Evolutionary conservation across 1,140 invertebrate species (phyloP).

Genomic region (Eubasilissa regina): DNA sequence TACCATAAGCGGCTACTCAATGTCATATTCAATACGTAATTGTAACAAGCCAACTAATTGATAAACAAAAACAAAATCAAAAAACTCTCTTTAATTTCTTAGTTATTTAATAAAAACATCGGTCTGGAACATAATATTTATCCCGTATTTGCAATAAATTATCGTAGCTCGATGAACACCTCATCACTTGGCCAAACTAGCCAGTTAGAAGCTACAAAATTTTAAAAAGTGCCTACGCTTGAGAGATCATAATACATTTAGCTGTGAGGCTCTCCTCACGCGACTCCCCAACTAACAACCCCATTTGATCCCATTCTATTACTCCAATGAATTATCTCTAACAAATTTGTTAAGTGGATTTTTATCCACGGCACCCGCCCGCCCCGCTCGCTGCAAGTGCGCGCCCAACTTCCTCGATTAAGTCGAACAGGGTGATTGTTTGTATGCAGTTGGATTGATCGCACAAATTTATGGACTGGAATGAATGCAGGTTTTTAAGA

Average conservation of each 20-base stretch:
- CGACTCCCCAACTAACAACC: conserved; percentile 13
- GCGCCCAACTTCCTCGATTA: conserved; percentile 51
- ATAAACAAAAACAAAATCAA: too few relatives aligned
- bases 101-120: too few relatives aligned
- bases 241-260: neutral
- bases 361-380: conserved; percentile 55
- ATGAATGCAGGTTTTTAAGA: conserved; percentile 51
- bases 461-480: conserved; percentile 40
- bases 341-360: conserved; percentile 61
- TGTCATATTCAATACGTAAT: too few relatives aligned
- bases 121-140: too few relatives aligned
- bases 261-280: neutral
- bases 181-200: too few relatives aligned
- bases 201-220: too few relatives aligned
- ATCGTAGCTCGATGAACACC: too few relatives aligned
- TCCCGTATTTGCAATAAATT: too few relatives aligned
- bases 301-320: conserved; percentile 51
- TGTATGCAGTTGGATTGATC: conserved; percentile 40
- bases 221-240: too few relatives aligned
- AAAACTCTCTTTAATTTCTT: too few relatives aligned
- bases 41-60: too few relatives aligned
- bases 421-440: conserved; percentile 44
- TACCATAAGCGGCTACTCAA: too few relatives aligned
- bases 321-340: conserved; percentile 59
- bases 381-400: neutral